A percentile compares a stretch with the other conserved stretches of the same genome.
These are phyloP conservation scores for Dryomyza anilis DNA, from an alignment of 2,888 invertebrate genomes.

Conservation along the genomic window DNA sequence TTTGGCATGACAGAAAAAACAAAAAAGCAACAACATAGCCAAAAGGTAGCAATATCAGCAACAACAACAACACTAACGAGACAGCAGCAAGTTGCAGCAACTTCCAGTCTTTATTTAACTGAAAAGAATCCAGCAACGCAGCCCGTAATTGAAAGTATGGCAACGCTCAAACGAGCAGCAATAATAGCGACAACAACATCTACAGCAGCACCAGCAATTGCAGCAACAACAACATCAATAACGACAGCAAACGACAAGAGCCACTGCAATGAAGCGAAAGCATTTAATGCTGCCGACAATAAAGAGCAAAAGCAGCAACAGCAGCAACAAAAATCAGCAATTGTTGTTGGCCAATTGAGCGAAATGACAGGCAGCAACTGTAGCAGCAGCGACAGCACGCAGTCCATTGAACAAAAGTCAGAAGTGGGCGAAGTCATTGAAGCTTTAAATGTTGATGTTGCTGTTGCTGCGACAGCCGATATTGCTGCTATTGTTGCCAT, in stretches of 20 bases:
- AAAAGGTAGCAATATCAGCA: neutral
- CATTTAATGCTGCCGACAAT: constrained; percentile 3
- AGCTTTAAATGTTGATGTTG: constrained; percentile 23
- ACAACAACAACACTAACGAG: neutral
- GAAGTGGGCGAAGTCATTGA: constrained; percentile 34
- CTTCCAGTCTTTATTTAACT: no score
- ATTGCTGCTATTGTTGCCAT: neutral
- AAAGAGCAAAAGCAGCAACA: constrained; percentile 2
- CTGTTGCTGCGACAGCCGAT: neutral
- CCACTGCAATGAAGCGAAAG: constrained; percentile 16
- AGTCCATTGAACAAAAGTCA: neutral
- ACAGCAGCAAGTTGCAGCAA: neutral
- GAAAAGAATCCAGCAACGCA: neutral
- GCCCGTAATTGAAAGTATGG: neutral
- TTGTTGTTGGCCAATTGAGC: neutral
- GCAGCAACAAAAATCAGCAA: neutral
- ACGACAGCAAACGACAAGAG: neutral
- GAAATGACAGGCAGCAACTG: neutral
- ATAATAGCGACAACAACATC: neutral
- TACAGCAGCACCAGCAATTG: neutral
- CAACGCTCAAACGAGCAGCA: neutral
- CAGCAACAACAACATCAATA: neutral
- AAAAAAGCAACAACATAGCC: neutral
- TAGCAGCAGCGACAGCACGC: neutral
- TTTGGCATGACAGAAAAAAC: constrained; percentile 35